Conservation (phyloP, 2,797 vertebrate species). For the Bucorvus abyssinicus region DNA sequence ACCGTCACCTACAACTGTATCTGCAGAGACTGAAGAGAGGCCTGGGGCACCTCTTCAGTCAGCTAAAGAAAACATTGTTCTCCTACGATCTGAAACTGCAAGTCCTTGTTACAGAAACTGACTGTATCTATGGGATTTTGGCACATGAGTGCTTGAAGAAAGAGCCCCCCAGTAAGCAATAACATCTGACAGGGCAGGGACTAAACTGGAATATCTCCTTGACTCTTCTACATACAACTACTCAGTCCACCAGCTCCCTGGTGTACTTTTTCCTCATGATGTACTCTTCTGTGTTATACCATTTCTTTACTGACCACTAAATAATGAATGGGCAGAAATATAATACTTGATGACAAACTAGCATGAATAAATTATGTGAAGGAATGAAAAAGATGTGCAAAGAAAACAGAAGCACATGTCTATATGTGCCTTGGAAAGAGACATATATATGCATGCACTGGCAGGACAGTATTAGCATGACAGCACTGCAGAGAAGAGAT, state of each 20-base stretch:
- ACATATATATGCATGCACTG: background rate
- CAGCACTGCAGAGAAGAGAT: background rate
- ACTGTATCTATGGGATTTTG: background rate
- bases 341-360: background rate
- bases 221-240: background rate
- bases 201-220: background rate
- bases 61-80: background rate
- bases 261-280: background rate
- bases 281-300: background rate
- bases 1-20: background rate
- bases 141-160: background rate
- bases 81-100: background rate
- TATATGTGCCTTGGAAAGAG: background rate
- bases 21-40: background rate
- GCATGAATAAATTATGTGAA: background rate
- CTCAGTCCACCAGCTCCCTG: background rate
- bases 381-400: background rate
- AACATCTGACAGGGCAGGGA: background rate
- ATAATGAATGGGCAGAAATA: background rate
- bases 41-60: background rate
- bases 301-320: background rate
- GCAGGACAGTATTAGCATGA: background rate
- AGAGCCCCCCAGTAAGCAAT: background rate
- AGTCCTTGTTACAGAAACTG: background rate
- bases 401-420: background rate